Evolutionary conservation across 1,140 invertebrate species (phyloP).

Genomic region (Trachymyrmex septentrionalis): DNA sequence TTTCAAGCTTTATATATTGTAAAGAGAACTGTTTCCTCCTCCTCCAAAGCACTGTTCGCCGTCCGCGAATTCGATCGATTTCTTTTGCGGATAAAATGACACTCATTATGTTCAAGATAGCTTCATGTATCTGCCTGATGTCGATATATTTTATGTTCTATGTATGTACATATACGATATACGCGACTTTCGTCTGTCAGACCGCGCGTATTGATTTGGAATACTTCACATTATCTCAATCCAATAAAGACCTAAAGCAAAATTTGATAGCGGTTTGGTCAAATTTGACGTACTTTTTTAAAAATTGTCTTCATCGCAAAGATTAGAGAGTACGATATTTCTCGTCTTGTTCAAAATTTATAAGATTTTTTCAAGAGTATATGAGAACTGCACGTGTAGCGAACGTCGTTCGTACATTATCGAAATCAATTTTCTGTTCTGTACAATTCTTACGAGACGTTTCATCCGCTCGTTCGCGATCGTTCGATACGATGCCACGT

Average conservation of each 20-base stretch:
- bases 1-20: too few species aligned
- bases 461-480: constrained; percentile 4
- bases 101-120: neutral
- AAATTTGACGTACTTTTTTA: neutral
- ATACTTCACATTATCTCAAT: constrained; percentile 11
- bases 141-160: neutral
- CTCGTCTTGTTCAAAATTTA: constrained; percentile 53
- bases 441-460: constrained; percentile 29
- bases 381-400: constrained; percentile 12
- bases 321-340: neutral
- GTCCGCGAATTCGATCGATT: constrained; percentile 6
- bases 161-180: neutral
- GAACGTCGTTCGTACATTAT: constrained; percentile 43
- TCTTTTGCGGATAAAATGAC: constrained; percentile 8
- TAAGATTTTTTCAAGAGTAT: constrained; percentile 41
- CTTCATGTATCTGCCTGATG: neutral
- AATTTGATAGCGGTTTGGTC: constrained; percentile 5
- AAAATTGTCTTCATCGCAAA: neutral
- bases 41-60: neutral
- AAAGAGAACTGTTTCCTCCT: neutral
- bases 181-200: neutral
- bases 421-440: constrained; percentile 38
- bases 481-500: neutral
- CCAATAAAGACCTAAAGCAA: neutral
- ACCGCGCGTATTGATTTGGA: constrained; percentile 26